These are phyloP conservation scores for Drosophila ananassae DNA, from an alignment of 1,140 invertebrate species.

Conservation along the genomic window DNA sequence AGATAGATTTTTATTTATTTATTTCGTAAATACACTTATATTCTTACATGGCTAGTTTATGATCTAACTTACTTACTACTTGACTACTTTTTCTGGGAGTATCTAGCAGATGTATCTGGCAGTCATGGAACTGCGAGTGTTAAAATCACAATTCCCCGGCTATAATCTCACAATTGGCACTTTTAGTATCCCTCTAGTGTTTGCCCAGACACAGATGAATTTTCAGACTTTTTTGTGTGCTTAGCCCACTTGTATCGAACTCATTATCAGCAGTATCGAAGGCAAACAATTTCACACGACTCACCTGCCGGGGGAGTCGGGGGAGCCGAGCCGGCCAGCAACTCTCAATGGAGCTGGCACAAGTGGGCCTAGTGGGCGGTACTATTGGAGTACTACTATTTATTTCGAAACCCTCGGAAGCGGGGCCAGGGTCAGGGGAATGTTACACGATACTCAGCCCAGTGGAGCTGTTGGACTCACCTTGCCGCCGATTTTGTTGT, in stretches of 20 bases:
- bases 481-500: constrained; percentile 32
- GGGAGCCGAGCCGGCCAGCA: not conserved
- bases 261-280: constrained; percentile 30
- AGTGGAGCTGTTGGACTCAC: constrained; percentile 40
- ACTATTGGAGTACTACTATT: not conserved
- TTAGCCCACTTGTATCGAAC: constrained; percentile 18
- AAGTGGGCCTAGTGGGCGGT: constrained; percentile 12
- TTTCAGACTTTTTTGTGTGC: not conserved
- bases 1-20: no score
- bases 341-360: constrained; percentile 29
- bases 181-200: not conserved
- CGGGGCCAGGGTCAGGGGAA: constrained; percentile 40
- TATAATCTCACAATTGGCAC: no score
- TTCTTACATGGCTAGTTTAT: no score
- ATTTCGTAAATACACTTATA: no score
- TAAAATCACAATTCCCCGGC: no score
- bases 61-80: no score
- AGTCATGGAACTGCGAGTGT: no score
- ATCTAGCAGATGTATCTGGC: no score
- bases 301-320: not conserved
- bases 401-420: constrained; percentile 33
- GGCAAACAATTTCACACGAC: constrained; percentile 38
- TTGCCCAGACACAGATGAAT: not conserved
- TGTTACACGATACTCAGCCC: constrained; percentile 21
- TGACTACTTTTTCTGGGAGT: no score